These are phyloP conservation scores for Diarsia dahlii DNA, from an alignment of 2,888 invertebrate genomes.

Conservation along the genomic window DNA sequence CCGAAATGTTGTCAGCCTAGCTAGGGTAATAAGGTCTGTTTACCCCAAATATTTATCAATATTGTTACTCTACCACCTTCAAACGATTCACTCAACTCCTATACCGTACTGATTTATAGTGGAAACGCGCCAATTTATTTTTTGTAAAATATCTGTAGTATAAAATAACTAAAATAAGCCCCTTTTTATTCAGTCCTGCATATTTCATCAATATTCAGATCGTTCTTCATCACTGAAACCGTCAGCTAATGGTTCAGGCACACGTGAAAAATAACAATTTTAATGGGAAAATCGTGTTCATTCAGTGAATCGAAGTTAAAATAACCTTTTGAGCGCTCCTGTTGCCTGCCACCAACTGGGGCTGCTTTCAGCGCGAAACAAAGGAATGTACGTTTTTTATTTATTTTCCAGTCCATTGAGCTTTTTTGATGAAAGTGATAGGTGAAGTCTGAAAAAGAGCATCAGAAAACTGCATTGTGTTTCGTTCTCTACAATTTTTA, in stretches of 20 bases:
- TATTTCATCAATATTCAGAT: constrained; percentile 6
- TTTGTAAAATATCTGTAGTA: neutral
- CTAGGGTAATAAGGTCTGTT: neutral
- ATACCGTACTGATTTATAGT: neutral
- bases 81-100: neutral
- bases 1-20: too few species aligned
- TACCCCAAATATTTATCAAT: neutral
- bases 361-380: constrained; percentile 52
- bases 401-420: constrained; percentile 42
- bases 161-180: neutral
- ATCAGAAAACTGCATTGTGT: constrained; percentile 17
- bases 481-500: constrained; percentile 20
- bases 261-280: constrained; percentile 62
- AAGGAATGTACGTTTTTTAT: constrained; percentile 45
- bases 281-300: constrained; percentile 66
- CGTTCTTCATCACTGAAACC: constrained; percentile 25
- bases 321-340: constrained; percentile 50
- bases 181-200: neutral
- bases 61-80: neutral
- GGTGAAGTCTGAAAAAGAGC: constrained; percentile 44
- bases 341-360: constrained; percentile 49
- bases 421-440: constrained; percentile 51
- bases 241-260: constrained; percentile 47
- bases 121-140: neutral
- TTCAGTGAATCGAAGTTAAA: constrained; percentile 53